Base-by-base conservation (phyloP, 2,888 invertebrate species). In the Spilarctia lutea region DNA sequence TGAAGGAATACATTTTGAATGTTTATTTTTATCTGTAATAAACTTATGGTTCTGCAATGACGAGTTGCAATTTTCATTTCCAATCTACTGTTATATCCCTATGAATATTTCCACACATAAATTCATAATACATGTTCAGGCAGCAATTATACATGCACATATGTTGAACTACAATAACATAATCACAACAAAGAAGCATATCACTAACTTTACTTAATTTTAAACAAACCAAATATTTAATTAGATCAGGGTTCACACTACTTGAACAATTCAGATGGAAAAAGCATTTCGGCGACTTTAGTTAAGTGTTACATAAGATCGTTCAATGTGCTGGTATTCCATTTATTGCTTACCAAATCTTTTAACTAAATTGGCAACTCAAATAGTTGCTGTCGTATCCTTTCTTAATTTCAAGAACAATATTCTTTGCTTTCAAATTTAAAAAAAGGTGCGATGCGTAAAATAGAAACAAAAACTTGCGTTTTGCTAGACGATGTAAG, bases 31-130 rank as follows among this genome's bases (percentile, higher is more conserved):
- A 33, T 80, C 65, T 77, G 71, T 39, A 83, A 80, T 82, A 82
- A 84, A 69, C 76, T 78, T 72, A 74, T 77, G 83, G 48, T 75
- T 80, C 78, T 77, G 73, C 77, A 76, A 39, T 79, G 68, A 60
- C n/a, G 65, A 74, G 70, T 79, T 67, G 78, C 68, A 74, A 77
- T 80, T 75, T 63, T 16, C 30, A 30, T 63, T 30, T 63, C 16
- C 48, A 35, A 63, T 30, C 66, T 71, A 71, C 39, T 42, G n/a
- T 66, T 52, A 56, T 65, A 65, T 16, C 52, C 75, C 67, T 65
- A 71, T 65, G 20, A 56, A 70, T 39, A 65, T 71, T 30, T 66
- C 69, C 63, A 79, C 60, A 72, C 13, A 39, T 16, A 45, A 56
- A 45, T 68, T 60, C 39, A 39, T 60, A 39, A 69, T 70, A 27